Evolutionary conservation across 2,113 vertebrate genomes (phyloP).

Genomic region (Azemiops feae): DNA sequence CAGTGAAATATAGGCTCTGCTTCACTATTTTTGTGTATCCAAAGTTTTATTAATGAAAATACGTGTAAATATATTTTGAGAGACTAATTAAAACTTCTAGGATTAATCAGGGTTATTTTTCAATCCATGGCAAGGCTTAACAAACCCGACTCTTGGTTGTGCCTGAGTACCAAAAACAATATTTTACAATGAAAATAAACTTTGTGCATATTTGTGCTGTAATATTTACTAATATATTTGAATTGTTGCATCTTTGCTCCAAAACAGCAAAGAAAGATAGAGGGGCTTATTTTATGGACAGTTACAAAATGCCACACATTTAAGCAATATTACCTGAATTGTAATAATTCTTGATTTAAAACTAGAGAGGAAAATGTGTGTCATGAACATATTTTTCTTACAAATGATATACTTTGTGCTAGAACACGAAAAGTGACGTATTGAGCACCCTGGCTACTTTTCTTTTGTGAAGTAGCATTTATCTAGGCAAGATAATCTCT

Average conservation of each 20-base stretch:
- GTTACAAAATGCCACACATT: not conserved
- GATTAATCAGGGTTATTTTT: not conserved
- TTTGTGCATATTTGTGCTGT: not conserved
- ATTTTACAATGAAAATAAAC: not conserved
- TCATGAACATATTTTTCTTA: not conserved
- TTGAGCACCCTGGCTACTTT: slow-evolving; percentile 20
- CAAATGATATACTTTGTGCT: not conserved
- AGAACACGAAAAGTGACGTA: not conserved
- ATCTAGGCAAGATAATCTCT: slow-evolving; percentile 12
- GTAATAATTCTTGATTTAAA: not conserved
- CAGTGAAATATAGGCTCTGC: not conserved
- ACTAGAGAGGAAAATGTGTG: not conserved
- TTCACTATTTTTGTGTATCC: not conserved
- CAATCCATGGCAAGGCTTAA: not conserved
- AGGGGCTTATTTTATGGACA: not conserved
- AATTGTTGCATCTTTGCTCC: not conserved
- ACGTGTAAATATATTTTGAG: not conserved
- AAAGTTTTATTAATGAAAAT: not conserved
- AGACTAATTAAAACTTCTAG: not conserved
- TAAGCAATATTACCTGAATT: not conserved
- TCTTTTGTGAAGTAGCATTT: slow-evolving; percentile 7
- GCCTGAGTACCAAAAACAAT: not conserved
- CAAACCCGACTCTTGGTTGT: not conserved
- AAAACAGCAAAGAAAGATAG: not conserved
- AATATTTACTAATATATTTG: not conserved